Base-by-base conservation (phyloP, 92 coral and sea anemone genomes). In the Montipora capitata region DNA sequence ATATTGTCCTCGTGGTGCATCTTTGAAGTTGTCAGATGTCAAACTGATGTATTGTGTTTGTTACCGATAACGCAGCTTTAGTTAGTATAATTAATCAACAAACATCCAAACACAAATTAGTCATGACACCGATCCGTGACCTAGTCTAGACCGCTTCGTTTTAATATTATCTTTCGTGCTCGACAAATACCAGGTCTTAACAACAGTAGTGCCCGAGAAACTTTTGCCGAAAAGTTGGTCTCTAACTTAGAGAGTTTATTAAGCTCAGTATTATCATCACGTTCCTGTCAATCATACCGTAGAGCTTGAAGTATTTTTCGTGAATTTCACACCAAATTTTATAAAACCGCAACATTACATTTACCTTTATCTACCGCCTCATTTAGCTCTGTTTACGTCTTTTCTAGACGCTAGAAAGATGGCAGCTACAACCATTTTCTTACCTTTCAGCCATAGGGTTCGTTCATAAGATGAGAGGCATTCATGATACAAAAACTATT, bases 101-200 rank as follows among this genome's bases (percentile, higher is more conserved):
- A 18, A 61, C 66, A 12, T 0, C 18, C 15, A 61, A 61, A 61
- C 66, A 3, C 18, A 61, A 61, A 61, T n/a, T 5, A 11, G n/a
- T 61, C 15, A 61, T 61, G 66, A 18, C n/a, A 6, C 66, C n/a
- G 12, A 4, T 61, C 4, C 12, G 4, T n/a, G 0, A 61, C 10
- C n/a, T 61, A 61, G 66, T 61, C 5, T 61, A 11, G 2, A 11
- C 5, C 16, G 0, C 18, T 61, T 61, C 61, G 18, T 20, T 40
- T 63, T 4, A 79, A 63, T n/a, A 79, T 79, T 15, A 12, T 79
- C 7, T 79, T 79, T 56, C 84, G 15, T 27, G 72, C 84, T 10
- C 17, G 51, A 27, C 84, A 62, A 40, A 39, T 79, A 3, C 73
- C 72, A 6, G 74, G 74, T 5, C 40, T 79, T 35, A 13, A 5